These are phyloP conservation scores for Scortum barcoo DNA, from an alignment of 2,113 vertebrate genomes.

Conservation along the genomic window DNA sequence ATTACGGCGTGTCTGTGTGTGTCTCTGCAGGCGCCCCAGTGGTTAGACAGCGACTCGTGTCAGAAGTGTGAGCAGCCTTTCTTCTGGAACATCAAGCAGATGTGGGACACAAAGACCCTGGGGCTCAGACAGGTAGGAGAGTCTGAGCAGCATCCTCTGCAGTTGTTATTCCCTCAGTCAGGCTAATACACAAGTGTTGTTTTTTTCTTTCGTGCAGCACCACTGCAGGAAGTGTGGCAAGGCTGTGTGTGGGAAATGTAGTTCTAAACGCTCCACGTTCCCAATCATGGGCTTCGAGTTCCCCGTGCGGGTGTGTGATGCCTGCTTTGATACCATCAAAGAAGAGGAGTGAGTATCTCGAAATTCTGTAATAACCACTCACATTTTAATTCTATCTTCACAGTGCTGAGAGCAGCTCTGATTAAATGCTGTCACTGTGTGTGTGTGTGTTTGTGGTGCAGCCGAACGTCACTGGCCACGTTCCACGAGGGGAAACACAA, in stretches of 20 bases:
- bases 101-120: conserved; percentile 97
- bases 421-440: conserved; percentile 25
- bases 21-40: conserved; percentile 91
- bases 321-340: conserved; percentile 93
- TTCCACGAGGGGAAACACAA: conserved; percentile 99
- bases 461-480: conserved; percentile 93
- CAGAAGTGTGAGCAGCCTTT: conserved; percentile 98
- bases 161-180: background rate
- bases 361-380: background rate
- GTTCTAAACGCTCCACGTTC: conserved; percentile 93
- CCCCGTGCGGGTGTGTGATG: conserved; percentile 95
- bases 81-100: conserved; percentile 99
- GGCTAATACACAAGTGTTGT: background rate
- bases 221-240: conserved; percentile 98
- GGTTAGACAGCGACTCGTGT: conserved; percentile 97
- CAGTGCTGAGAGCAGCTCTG: background rate
- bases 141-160: background rate
- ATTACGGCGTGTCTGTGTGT: background rate
- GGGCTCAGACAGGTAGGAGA: conserved; percentile 92
- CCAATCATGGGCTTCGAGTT: conserved; percentile 99
- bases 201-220: conserved; percentile 85
- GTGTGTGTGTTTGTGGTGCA: conserved; percentile 66
- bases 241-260: conserved; percentile 96
- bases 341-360: conserved; percentile 94
- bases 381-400: background rate